Base-by-base conservation (phyloP, 2,888 invertebrate genomes). In the Brenthis hecate region DNA sequence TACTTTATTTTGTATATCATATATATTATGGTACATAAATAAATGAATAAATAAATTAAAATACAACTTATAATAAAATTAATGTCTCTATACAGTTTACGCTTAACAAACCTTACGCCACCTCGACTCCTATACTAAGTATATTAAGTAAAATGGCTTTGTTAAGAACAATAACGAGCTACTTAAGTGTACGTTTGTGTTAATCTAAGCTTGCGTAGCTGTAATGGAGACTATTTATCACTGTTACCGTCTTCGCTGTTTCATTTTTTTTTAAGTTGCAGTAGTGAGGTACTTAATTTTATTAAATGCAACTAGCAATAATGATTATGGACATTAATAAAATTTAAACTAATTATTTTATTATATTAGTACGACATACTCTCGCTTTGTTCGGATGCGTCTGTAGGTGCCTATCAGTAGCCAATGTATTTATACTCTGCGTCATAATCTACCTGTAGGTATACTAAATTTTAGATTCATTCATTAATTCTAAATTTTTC, bases 121-220 rank as follows among this genome's bases (percentile, higher is more conserved):
- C 48, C 50, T 50, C 28, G 13, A 16, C 13, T 16, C n/a, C 60
- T 60, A n/a, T 60, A 50, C 5, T 13, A 50, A 28, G 50, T 60
- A 50, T 60, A 60, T 60, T 50, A 60, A 60, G 60, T 60, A 60
- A 60, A 60, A 60, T 60, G 50, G 60, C 60, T 60, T 60, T 60
- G 50, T 60, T 60, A 60, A 50, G n/a, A 60, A 60, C 60, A 60
- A 50, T 60, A 60, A 60, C 50, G 60, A 60, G 60, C 48, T 60
- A 60, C 60, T 50, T 60, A 50, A 60, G 60, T 60, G 60, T 60
- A 50, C 50, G 50, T 60, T 60, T 60, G 60, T 60, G 60, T 60
- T 60, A 60, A 60, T 60, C 60, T 60, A 48, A 60, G 60, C 60
- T 60, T 60, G 60, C 60, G 60, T 60, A 60, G n/a, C 60, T 60